Conservation (phyloP, 2,797 vertebrate genomes). For the Falco berigora region DNA sequence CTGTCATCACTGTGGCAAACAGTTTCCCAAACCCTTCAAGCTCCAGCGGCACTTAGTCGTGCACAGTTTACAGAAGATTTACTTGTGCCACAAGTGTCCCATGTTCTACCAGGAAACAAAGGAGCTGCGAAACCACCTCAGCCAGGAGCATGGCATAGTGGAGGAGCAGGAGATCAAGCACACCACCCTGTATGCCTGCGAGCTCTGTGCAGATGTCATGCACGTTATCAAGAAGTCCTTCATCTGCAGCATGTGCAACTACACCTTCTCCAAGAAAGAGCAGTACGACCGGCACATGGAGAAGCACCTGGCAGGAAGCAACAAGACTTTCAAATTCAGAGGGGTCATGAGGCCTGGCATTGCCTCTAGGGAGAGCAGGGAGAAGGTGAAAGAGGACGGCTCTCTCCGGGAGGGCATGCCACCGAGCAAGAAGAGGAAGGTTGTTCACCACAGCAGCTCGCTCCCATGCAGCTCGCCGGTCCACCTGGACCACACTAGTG, state of each 20-base stretch:
- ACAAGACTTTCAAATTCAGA: constrained; percentile 88
- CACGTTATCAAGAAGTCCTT: constrained; percentile 96
- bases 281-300: constrained; percentile 99
- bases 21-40: constrained; percentile 98
- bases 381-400: constrained; percentile 53
- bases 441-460: constrained; percentile 63
- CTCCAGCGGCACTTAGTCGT: constrained; percentile 96
- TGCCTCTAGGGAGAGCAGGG: constrained; percentile 31
- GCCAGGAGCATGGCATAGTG: constrained; percentile 79
- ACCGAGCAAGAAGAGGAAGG: constrained; percentile 79
- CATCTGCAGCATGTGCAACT: constrained; percentile 98
- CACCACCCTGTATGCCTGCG: constrained; percentile 92
- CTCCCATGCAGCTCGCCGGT: constrained; percentile 46
- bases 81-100: constrained; percentile 90
- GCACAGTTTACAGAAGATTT: constrained; percentile 95
- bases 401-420: constrained; percentile 35
- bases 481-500: constrained; percentile 56
- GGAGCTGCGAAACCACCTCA: constrained; percentile 88
- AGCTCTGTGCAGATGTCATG: constrained; percentile 96
- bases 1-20: constrained; percentile 98
- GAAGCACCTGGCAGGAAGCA: constrained; percentile 87
- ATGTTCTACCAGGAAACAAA: constrained; percentile 87
- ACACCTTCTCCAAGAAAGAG: constrained; percentile 98
- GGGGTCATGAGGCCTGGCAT: constrained; percentile 84
- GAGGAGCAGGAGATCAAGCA: constrained; percentile 89